These are phyloP conservation scores for Grallaria varia DNA, from an alignment of 2,113 vertebrate genomes.

Conservation along the genomic window DNA sequence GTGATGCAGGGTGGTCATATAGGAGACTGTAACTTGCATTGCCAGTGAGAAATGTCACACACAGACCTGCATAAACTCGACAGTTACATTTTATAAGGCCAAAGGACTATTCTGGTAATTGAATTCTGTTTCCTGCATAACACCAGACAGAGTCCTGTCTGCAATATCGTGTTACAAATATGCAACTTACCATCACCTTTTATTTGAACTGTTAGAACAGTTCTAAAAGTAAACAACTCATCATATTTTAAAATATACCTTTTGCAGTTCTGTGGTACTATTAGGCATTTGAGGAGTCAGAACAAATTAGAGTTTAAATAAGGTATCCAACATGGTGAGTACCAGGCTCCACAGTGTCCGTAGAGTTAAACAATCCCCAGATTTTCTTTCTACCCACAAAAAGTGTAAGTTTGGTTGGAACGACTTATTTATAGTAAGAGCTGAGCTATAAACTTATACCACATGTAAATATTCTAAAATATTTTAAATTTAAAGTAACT, in stretches of 20 bases:
- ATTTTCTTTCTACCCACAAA: neutral
- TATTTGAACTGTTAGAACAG: neutral
- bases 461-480: neutral
- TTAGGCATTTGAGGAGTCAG: neutral
- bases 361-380: neutral
- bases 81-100: constrained; percentile 15
- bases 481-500: neutral
- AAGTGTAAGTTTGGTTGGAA: neutral
- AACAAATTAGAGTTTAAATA: neutral
- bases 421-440: neutral
- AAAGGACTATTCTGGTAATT: constrained; percentile 10
- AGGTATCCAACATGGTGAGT: neutral
- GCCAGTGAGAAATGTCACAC: neutral
- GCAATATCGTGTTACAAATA: neutral
- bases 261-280: neutral
- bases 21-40: neutral
- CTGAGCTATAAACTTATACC: neutral
- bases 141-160: neutral
- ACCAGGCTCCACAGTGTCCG: neutral
- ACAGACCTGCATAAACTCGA: neutral
- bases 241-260: neutral
- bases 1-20: rapidly evolving
- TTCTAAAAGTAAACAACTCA: neutral
- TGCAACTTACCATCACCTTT: neutral
- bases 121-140: constrained; percentile 38